phyloP scores from a whole-genome alignment of 1,140 invertebrate species.

The Radopholus similis region DNA sequence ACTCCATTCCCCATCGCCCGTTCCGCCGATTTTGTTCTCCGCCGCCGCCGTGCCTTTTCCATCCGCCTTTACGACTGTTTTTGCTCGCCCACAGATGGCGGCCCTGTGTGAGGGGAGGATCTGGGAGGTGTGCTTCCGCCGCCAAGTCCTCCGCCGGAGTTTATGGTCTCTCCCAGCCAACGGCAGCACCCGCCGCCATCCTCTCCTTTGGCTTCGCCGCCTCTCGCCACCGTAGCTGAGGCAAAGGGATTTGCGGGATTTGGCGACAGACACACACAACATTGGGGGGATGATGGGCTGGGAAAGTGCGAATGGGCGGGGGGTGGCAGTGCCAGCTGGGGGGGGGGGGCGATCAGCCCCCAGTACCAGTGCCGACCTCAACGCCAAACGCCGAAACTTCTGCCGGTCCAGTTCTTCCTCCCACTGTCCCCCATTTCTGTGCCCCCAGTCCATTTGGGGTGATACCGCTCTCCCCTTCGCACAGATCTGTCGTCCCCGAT shows the following conservation, averaged over 20 bases:
- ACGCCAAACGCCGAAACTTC: too few species aligned
- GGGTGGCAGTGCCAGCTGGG: too few species aligned
- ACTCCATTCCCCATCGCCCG: neutral
- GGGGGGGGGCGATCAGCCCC: too few species aligned
- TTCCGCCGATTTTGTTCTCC: neutral
- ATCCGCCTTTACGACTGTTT: conserved; percentile 16
- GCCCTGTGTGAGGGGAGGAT: neutral
- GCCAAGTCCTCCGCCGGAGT: neutral
- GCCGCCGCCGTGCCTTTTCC: neutral
- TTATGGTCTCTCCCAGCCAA: neutral
- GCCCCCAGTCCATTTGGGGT: too few species aligned
- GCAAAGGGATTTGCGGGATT: too few species aligned
- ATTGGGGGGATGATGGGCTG: too few species aligned
- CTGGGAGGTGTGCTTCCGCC: neutral
- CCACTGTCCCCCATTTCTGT: too few species aligned
- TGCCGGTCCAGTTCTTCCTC: too few species aligned
- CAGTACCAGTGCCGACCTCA: too few species aligned
- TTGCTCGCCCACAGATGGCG: conserved; percentile 15
- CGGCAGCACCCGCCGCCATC: neutral
- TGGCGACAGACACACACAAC: too few species aligned
- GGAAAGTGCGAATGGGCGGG: neutral
- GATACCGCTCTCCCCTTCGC: too few species aligned
- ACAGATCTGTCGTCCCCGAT: too few species aligned
- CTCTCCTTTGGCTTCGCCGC: neutral
- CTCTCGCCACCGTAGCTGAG: neutral